Base-by-base conservation (phyloP, 2,797 vertebrate species). In the Martes flavigula region DNA sequence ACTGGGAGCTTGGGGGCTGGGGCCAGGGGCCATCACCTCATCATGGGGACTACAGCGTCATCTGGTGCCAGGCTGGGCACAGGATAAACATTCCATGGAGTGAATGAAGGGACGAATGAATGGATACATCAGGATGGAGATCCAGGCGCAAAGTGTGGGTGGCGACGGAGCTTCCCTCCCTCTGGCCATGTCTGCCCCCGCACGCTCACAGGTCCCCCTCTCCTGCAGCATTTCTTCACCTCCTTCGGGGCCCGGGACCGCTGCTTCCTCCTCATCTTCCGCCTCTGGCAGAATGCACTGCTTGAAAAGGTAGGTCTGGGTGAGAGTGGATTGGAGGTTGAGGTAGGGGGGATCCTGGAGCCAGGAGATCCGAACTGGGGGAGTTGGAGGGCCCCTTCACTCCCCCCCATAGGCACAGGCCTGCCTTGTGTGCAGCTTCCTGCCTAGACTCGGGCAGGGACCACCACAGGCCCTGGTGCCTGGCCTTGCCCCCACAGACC, bases 221-320 rank as follows among this genome's bases (percentile, higher is more conserved):
- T 30, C 87, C 87, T 32, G 4, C 98, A 99, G 99, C 99, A 99
- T 98, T 99, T 99, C 98, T 99, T 99, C 98, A 99, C 99, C 0
- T 99, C 99, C 38, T 99, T 99, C 0, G 99, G 99, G 7, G 99
- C 99, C 38, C 99, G 99, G n/a, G 99, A 99, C 98, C 99, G 99
- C 95, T 99, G 99, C 97, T 99, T 99, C 98, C 99, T 99, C 98
- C 99, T 99, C 98, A 99, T 99, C 92, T 99, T 99, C 98, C 99
- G 99, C 60, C 99, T 99, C 95, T 99, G 99, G 99, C 99, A 99
- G 98, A 99, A 99, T 17, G 99, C 99, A 0, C 98, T 99, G 58
- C 98, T 99, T 98, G 99, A 99, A 93, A 99, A 99, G 99, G 99
- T 99, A 70, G 68, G 97, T 21, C 14, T 32, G 62, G 48, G 8